Evolutionary conservation across 2,888 invertebrate species (phyloP).

Genomic region (Polydrusus pterygomalis): DNA sequence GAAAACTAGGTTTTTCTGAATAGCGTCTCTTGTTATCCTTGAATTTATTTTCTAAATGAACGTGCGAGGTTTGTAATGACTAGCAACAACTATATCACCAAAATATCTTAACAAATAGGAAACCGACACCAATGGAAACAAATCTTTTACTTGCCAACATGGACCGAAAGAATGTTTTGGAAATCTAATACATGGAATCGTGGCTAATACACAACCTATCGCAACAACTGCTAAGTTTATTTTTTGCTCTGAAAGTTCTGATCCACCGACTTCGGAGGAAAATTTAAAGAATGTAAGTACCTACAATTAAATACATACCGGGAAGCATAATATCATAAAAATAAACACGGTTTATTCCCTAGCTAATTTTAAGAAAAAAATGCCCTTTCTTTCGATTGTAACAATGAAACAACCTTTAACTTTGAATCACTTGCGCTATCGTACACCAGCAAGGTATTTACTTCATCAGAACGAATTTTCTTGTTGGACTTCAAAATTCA

Average conservation of each 20-base stretch:
- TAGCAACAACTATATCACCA: too few relatives aligned
- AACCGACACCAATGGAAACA: constrained; percentile 52
- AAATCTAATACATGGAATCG: constrained; percentile 75
- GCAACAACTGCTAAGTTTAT: constrained; percentile 65
- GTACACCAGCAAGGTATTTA: too few relatives aligned
- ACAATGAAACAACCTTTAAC: too few relatives aligned
- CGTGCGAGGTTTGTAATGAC: too few relatives aligned
- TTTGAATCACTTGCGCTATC: too few relatives aligned
- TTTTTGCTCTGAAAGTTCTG: constrained; percentile 70
- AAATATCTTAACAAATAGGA: constrained; percentile 38
- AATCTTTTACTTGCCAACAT: constrained; percentile 62
- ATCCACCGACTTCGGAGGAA: constrained; percentile 54
- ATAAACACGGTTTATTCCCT: too few relatives aligned
- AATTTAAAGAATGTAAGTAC: constrained; percentile 58
- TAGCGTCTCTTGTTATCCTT: neutral
- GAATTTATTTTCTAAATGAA: neutral
- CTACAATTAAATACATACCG: neutral
- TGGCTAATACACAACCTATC: constrained; percentile 62
- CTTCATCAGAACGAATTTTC: too few relatives aligned
- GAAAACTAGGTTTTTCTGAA: too few relatives aligned
- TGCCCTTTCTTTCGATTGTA: too few relatives aligned
- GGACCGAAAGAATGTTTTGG: constrained; percentile 72
- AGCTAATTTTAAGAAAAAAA: too few relatives aligned
- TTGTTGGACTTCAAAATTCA: too few relatives aligned
- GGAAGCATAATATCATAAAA: too few relatives aligned